Conservation (phyloP, 2,797 vertebrate genomes). For the Acipenser oxyrinchus region DNA sequence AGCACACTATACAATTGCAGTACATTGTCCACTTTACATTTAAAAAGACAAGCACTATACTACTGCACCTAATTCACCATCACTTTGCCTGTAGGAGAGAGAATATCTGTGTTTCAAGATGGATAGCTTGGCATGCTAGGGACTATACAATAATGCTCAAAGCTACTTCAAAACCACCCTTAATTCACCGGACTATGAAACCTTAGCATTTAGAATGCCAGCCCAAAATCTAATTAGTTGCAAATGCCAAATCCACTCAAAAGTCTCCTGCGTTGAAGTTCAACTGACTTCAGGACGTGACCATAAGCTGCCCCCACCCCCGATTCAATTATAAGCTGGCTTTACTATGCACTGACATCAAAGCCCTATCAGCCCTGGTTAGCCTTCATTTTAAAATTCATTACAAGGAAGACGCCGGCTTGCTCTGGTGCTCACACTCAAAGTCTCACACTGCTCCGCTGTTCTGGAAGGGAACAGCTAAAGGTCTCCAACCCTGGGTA, state of each 20-base stretch:
- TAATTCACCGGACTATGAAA: slow-evolving; percentile 7
- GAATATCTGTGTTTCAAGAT: neutral
- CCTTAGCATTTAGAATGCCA: neutral
- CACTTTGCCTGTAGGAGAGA: no score
- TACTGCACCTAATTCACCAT: no score
- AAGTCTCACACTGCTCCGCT: neutral
- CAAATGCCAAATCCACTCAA: slow-evolving; percentile 6
- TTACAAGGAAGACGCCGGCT: neutral
- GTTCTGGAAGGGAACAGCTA: neutral
- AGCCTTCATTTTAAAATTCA: slow-evolving; percentile 7
- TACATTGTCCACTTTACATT: no score
- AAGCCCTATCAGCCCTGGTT: slow-evolving; percentile 1
- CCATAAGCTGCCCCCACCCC: neutral
- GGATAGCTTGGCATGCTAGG: slow-evolving; percentile 2
- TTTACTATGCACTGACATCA: neutral
- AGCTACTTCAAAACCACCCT: slow-evolving; percentile 6
- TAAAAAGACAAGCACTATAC: no score
- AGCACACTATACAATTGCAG: no score
- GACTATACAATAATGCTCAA: slow-evolving; percentile 2
- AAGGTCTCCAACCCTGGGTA: neutral
- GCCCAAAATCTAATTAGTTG: slow-evolving; percentile 10
- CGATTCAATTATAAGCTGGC: neutral
- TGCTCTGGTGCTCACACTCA: neutral
- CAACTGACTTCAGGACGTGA: slow-evolving; percentile 3
- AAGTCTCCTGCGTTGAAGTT: slow-evolving; percentile 7